A percentile compares a stretch with the other conserved stretches of the same genome.
These are phyloP conservation scores for Gobio gobio DNA, from an alignment of 2,113 vertebrate species.

Conservation along the genomic window DNA sequence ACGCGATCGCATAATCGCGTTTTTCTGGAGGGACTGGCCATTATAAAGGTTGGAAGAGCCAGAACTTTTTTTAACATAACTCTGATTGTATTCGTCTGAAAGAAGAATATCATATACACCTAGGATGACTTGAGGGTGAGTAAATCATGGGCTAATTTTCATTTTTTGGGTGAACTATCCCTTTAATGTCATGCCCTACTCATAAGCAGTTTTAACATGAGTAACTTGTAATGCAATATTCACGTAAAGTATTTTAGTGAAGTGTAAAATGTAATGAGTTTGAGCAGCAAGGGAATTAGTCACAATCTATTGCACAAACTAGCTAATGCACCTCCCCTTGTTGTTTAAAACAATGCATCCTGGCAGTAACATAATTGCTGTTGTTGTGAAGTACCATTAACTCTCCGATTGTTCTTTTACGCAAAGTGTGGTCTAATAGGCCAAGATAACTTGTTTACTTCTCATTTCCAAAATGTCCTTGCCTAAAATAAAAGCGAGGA, in stretches of 20 bases:
- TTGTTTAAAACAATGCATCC: slow-evolving; percentile 14
- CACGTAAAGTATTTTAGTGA: not conserved
- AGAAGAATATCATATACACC: too few species aligned
- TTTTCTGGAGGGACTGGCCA: too few species aligned
- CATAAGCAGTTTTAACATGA: not conserved
- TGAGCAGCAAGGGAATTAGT: slow-evolving; percentile 6
- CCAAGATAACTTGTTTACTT: slow-evolving; percentile 1
- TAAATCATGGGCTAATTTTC: too few species aligned
- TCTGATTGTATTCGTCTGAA: too few species aligned
- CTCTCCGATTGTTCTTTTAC: slow-evolving; percentile 8
- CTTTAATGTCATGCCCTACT: too few species aligned
- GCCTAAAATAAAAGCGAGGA: not conserved
- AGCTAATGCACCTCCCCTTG: slow-evolving; percentile 27
- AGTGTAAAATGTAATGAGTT: not conserved
- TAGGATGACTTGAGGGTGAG: too few species aligned
- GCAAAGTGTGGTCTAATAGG: slow-evolving; percentile 3
- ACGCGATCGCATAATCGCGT: too few species aligned
- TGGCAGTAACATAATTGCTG: slow-evolving; percentile 30
- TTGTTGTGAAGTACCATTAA: slow-evolving; percentile 33
- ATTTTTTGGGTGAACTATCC: too few species aligned
- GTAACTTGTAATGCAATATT: not conserved
- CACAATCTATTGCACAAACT: slow-evolving; percentile 25
- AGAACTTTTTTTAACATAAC: too few species aligned
- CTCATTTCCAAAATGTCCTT: slow-evolving; percentile 12
- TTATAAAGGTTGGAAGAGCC: too few species aligned